These are phyloP conservation scores for Panthera tigris DNA, from an alignment of 2,113 vertebrate species.

Conservation along the genomic window DNA sequence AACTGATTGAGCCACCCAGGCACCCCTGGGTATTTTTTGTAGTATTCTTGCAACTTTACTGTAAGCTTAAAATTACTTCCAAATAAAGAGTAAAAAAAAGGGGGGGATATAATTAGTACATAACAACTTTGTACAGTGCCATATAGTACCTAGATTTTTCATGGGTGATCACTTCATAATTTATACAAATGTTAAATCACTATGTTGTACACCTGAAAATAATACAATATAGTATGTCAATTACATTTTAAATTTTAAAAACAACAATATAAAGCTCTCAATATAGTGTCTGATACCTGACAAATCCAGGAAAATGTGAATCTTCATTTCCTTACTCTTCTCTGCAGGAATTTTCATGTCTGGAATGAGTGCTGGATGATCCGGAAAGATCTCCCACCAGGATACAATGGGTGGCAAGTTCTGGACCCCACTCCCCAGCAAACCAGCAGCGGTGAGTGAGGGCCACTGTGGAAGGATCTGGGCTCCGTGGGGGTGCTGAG, in stretches of 20 bases:
- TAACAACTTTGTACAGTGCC: neutral
- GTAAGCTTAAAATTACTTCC: constrained; percentile 40
- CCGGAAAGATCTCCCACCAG: constrained; percentile 87
- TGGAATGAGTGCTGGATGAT: constrained; percentile 93
- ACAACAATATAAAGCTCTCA: neutral
- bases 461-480: neutral
- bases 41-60: neutral
- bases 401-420: constrained; percentile 91
- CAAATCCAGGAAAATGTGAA: neutral
- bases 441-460: constrained; percentile 87
- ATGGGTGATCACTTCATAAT: neutral
- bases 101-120: neutral
- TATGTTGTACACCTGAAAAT: neutral
- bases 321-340: neutral
- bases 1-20: no score
- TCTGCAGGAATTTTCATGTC: constrained; percentile 91
- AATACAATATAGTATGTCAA: neutral
- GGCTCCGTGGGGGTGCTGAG: neutral
- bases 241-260: neutral
- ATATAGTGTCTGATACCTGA: neutral
- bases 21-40: neutral
- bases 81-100: neutral
- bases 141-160: neutral
- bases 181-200: neutral
- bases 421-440: constrained; percentile 93